These are phyloP conservation scores for Opisthograptis luteolata DNA, from an alignment of 2,888 invertebrate genomes.

Conservation along the genomic window DNA sequence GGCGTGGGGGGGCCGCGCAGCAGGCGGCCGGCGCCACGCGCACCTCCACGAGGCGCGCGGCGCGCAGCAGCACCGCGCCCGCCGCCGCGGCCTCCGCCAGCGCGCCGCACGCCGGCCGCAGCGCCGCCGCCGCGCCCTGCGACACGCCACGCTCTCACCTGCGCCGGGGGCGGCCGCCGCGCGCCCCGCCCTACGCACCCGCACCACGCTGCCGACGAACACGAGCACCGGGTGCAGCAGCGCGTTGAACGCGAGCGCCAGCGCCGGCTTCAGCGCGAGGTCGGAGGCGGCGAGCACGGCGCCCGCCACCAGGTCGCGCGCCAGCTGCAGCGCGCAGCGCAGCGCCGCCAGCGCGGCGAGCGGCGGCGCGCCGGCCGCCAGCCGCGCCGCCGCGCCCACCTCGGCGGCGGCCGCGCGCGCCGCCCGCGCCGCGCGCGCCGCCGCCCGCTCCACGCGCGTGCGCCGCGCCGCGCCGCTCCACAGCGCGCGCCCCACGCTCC, in stretches of 20 bases:
- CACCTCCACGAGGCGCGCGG: conserved; percentile 43
- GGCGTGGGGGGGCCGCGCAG: conserved; percentile 4
- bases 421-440: conserved; percentile 38
- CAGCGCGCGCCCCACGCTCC: conserved; percentile 46
- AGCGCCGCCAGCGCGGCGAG: conserved; percentile 85
- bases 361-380: conserved; percentile 85
- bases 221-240: conserved; percentile 88
- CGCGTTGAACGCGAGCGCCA: conserved; percentile 88
- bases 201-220: conserved; percentile 53
- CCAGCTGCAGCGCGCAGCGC: conserved; percentile 53
- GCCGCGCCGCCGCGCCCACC: conserved; percentile 57
- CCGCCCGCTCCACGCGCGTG: conserved; percentile 36
- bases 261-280: conserved; percentile 87
- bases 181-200: conserved; percentile 81
- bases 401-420: conserved; percentile 38
- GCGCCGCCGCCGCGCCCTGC: conserved; percentile 55
- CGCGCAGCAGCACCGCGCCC: conserved; percentile 50
- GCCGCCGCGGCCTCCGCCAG: conserved; percentile 38
- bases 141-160: conserved; percentile 57
- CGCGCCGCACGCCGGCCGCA: conserved; percentile 51
- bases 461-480: conserved; percentile 37
- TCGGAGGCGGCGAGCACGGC: conserved; percentile 74
- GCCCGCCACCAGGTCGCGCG: conserved; percentile 48
- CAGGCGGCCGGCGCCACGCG: conserved; percentile 9
- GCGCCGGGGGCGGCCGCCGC: conserved; percentile 85